A percentile compares a stretch with the other conserved stretches of the same genome.
These are phyloP conservation scores for Sesia bembeciformis DNA, from an alignment of 2,888 invertebrate species.

Conservation along the genomic window DNA sequence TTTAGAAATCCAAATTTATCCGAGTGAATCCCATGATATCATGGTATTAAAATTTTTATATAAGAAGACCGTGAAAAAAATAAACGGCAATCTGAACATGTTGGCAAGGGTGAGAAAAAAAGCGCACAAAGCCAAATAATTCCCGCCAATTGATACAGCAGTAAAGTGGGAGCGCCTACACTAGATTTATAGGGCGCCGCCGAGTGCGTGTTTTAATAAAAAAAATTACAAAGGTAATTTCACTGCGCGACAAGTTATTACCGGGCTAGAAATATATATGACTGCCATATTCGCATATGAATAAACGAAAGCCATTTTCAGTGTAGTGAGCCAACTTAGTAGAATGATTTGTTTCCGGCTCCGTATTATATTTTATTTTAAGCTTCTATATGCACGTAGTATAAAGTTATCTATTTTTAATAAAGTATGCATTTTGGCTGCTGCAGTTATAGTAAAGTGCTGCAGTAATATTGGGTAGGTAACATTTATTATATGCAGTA, in stretches of 20 bases:
- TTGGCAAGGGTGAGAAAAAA: neutral
- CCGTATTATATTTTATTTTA: neutral
- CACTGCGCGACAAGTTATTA: constrained; percentile 59
- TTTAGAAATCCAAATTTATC: too few relatives aligned
- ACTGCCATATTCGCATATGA: constrained; percentile 49
- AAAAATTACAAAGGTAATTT: constrained; percentile 65
- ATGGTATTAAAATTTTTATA: too few relatives aligned
- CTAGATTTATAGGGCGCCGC: constrained; percentile 68
- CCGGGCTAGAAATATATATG: constrained; percentile 52
- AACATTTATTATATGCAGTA: neutral
- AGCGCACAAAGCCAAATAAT: neutral
- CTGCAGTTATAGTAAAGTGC: neutral
- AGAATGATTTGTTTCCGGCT: constrained; percentile 9
- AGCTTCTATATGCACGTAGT: too few relatives aligned
- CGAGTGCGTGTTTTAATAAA: constrained; percentile 63
- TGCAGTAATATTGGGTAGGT: neutral
- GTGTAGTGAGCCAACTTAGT: constrained; percentile 35
- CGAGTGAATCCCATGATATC: too few relatives aligned
- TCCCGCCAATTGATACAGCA: constrained; percentile 50
- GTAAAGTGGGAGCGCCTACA: constrained; percentile 58
- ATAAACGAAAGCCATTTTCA: constrained; percentile 45
- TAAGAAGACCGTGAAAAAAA: too few relatives aligned
- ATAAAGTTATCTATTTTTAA: neutral
- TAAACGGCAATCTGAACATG: too few relatives aligned
- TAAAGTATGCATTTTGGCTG: neutral